Conservation (phyloP, 2,888 invertebrate species). For the Melinaea marsaeus region DNA sequence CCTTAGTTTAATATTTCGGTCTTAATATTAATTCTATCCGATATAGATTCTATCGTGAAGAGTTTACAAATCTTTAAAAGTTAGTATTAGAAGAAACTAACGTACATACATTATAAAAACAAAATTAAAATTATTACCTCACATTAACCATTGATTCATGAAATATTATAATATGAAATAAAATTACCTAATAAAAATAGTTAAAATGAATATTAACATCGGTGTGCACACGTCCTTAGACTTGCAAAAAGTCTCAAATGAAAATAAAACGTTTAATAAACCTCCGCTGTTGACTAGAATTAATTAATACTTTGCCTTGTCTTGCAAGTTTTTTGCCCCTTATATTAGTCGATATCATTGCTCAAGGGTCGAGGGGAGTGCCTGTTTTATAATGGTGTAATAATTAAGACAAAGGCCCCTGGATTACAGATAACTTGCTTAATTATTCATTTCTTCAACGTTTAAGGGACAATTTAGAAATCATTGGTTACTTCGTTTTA, state of each 20-base stretch:
- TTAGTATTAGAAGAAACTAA: too few species aligned
- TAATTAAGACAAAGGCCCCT: slow-evolving; percentile 73
- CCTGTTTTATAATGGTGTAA: slow-evolving; percentile 65
- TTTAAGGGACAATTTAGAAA: slow-evolving; percentile 52
- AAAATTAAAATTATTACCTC: too few species aligned
- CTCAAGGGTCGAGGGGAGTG: slow-evolving; percentile 57
- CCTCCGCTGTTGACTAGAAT: slow-evolving; percentile 59
- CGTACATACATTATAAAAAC: too few species aligned
- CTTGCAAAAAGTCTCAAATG: slow-evolving; percentile 57
- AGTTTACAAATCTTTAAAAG: too few species aligned
- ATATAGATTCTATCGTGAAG: too few species aligned
- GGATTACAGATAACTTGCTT: slow-evolving; percentile 60
- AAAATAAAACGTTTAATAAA: slow-evolving; percentile 74
- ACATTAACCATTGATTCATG: too few species aligned
- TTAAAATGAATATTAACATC: neutral
- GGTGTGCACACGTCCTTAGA: slow-evolving; percentile 29
- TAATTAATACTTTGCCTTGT: slow-evolving; percentile 71
- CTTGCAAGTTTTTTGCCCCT: slow-evolving; percentile 62
- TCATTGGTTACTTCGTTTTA: slow-evolving; percentile 8
- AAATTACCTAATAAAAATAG: neutral
- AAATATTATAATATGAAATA: too few species aligned
- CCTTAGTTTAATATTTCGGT: too few species aligned
- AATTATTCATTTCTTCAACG: slow-evolving; percentile 69
- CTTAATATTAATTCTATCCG: too few species aligned
- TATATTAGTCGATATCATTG: slow-evolving; percentile 59